A percentile compares a stretch with the other conserved stretches of the same genome.
Conservation (phyloP, 2,113 vertebrate species). For the Dromiciops gliroides region DNA sequence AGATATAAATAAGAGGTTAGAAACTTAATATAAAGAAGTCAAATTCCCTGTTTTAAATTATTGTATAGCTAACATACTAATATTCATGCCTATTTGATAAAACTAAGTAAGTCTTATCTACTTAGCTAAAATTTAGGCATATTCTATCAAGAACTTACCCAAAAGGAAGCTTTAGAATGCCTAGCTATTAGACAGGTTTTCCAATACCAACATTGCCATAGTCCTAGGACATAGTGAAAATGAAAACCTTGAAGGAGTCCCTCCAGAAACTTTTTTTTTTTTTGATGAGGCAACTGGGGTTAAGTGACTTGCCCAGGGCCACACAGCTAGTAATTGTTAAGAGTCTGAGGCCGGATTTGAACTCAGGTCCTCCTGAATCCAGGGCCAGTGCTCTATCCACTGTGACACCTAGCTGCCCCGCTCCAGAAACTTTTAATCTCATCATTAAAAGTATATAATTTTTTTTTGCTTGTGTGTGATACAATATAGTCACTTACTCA, state of each 20-base stretch:
- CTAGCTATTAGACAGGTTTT: slow-evolving; percentile 85
- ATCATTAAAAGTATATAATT: slow-evolving; percentile 88
- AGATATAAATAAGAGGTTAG: neutral
- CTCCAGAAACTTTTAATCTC: slow-evolving; percentile 89
- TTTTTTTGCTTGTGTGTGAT: neutral
- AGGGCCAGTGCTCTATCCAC: no score
- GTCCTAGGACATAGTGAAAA: slow-evolving; percentile 84
- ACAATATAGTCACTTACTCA: no score
- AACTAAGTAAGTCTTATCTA: neutral
- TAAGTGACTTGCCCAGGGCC: no score
- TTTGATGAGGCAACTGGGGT: no score
- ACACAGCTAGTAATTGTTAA: no score
- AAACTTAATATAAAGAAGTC: neutral
- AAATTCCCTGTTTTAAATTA: neutral
- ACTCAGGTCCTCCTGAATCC: no score
- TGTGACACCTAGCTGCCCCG: no score
- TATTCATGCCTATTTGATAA: slow-evolving; percentile 19
- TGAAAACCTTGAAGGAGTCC: slow-evolving; percentile 73
- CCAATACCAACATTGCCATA: slow-evolving; percentile 83
- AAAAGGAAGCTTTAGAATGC: slow-evolving; percentile 90
- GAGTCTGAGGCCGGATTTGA: no score
- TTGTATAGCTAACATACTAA: neutral
- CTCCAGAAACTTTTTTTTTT: slow-evolving; percentile 87
- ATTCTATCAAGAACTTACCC: slow-evolving; percentile 84
- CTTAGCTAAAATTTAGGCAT: slow-evolving; percentile 15